Base-by-base conservation (phyloP, 1,140 invertebrate genomes). In the Trialeurodes vaporariorum region DNA sequence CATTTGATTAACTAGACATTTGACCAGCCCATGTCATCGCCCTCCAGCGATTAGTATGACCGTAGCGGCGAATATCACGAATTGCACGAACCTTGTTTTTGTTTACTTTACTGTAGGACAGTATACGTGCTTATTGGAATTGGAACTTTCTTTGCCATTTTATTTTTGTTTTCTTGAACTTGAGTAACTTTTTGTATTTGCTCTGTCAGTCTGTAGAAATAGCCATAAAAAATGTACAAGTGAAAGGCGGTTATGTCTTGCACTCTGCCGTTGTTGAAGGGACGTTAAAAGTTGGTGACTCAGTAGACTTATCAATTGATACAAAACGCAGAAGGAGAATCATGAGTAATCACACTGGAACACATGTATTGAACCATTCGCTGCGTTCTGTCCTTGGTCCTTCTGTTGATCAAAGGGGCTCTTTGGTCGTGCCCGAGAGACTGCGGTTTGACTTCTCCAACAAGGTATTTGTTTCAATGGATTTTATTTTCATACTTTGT, bases 271-370 rank as follows among this genome's bases (percentile, higher is more conserved):
- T 86, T 71, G 83, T 92, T 61, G 92, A 94, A 80, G 96, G 25
- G n/a, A 69, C 96, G 23, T 77, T 99, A 12, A 85, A 83, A 74
- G 86, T 96, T 64, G 95, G 95, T 1, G 96, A 99, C 80, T 84
- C 85, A 75, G 80, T 99, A 11, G 81, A 85, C 65, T 79, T 96
- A 21, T 84, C 89, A 69, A 83, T 99, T 69, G 96, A 99, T 79
- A 86, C 85, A 65, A 83, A 87, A 71, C 84, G 95, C 68, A 82
- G 96, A 76, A 83, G 89, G 72, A 78, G 92, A 5, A 83, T 98
- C 25, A 99, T 99, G 98, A 97, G 93, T 74, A 99, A 99, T 80
- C 98, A 99, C 75, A 99, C 97, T 25, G 98, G 93, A 25, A 99
- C 98, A 0, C 98, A 99, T 80, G 86, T 96, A 62, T 81, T 99